Evolutionary conservation across 2,113 vertebrate species (phyloP).

Genomic region (Cyprinodon variegatus): DNA sequence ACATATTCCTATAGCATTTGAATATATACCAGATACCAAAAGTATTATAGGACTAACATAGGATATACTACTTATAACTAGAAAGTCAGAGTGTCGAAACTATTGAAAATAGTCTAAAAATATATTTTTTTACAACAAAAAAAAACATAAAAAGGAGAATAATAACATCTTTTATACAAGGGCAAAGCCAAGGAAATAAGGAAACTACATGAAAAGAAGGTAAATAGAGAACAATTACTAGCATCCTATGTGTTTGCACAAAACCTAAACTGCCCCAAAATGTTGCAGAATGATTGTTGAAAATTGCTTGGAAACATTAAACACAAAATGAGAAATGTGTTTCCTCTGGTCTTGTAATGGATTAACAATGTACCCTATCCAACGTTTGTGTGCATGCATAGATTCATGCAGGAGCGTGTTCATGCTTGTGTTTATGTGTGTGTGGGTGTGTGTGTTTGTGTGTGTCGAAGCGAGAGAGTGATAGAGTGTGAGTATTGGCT

Average conservation of each 20-base stretch:
- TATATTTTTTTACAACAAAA: constrained; percentile 27
- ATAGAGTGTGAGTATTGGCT: constrained; percentile 75
- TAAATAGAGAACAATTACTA: constrained; percentile 23
- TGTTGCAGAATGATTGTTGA: constrained; percentile 58
- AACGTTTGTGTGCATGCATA: constrained; percentile 29
- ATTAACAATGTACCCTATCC: constrained; percentile 66
- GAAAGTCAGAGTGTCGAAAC: background rate
- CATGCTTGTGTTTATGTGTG: background rate
- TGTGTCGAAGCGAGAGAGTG: constrained; percentile 38
- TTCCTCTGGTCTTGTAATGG: constrained; percentile 67
- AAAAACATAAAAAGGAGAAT: constrained; percentile 28
- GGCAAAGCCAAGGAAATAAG: constrained; percentile 21
- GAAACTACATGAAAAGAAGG: constrained; percentile 30
- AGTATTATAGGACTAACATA: too few relatives aligned
- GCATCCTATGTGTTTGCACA: constrained; percentile 26
- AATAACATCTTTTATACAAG: constrained; percentile 23
- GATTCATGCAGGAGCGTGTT: constrained; percentile 1
- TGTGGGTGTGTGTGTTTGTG: constrained; percentile 11
- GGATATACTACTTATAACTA: too few relatives aligned
- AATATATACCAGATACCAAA: too few relatives aligned
- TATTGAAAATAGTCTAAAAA: constrained; percentile 24
- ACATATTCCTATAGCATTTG: too few relatives aligned
- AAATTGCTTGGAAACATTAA: constrained; percentile 69
- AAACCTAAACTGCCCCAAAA: constrained; percentile 59
- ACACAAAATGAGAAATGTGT: constrained; percentile 69